Base-by-base conservation (phyloP, 2,888 invertebrate genomes). In the Oligia latruncula region DNA sequence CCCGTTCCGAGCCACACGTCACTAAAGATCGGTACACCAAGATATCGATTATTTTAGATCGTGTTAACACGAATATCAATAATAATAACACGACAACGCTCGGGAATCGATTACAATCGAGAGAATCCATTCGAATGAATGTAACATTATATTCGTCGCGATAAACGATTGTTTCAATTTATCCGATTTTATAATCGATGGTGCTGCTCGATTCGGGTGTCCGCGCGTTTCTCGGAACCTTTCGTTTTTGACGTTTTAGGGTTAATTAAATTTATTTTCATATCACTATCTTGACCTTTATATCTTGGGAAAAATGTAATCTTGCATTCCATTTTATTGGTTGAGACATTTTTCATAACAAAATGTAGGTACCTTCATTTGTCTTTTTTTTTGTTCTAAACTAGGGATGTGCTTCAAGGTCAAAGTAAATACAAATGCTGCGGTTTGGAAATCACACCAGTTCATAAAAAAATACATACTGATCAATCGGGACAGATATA, bases 61-160 rank as follows among this genome's bases (percentile, higher is more conserved):
- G 89, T 89, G 89, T 89, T 89, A 89, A 89, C 89, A 89, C 85
- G 88, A 89, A 89, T 90, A 90, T 90, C 90, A 90, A 90, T 90
- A 90, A 90, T 90, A 89, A 90, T 89, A 90, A 90, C 89, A 90
- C 90, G 88, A 88, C 87, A 88, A 87, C 87, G 89, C 88, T 87
- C 88, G 91, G 83, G 91, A 90, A 91, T 91, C 91, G 93, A 93
- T 93, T 89, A 91, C 91, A 90, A 92, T 92, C 92, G 88, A 84
- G 81, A 82, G 85, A 86, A 81, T 83, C 84, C 82, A 87, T 77
- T 89, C 82, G 81, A 85, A 85, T 73, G 89, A 81, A 89, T 91
- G 93, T 91, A 92, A 92, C 91, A 90, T 92, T 91, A 92, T 90
- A 92, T 90, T 90, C 88, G 89, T 88, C 90, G 90, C 90, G 90